Evolutionary conservation across 2,888 invertebrate species (phyloP), one percentile per base, ranked within the genome.

Genomic region (Rhorus exstirpatorius): DNA sequence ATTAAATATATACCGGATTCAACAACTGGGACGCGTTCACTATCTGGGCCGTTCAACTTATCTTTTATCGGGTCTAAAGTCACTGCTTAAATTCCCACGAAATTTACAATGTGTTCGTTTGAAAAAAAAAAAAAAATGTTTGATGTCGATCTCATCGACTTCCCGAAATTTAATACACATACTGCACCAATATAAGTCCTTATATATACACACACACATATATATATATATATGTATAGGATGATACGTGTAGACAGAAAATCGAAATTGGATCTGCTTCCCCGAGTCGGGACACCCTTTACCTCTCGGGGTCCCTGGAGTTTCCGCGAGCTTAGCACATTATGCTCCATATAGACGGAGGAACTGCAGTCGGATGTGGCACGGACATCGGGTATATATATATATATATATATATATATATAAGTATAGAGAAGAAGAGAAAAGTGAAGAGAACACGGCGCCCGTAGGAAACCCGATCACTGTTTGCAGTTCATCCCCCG

Each of bases 401-500:
- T n/a, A n/a, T n/a, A n/a, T n/a, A n/a, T n/a, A n/a, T n/a, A n/a
- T n/a, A n/a, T n/a, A n/a, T n/a, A n/a, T n/a, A n/a, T n/a, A n/a
- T n/a, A n/a, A n/a, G n/a, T n/a, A n/a, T 58, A 61, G 61, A 70
- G 46, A 51, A 63, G 74, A 79, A 81, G 35, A 63, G 63, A 65
- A 70, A 61, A 67, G 61, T 53, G 55, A 38, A 78, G 79, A 71
- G 61, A 65, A 65, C 46, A 85, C 82, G 86, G 86, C 78, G 63
- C 74, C 74, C 74, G 81, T 70, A 78, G 87, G 92, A 91, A 92
- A 92, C 90, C 88, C 90, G 91, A 92, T 92, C 90, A 88, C 83
- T 92, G 91, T 92, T 92, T 92, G 89, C 89, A 90, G 89, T 89
- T 86, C 88, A 87, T 85, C 89, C 90, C 89, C 89, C 89, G 89